Evolutionary conservation across 2,888 invertebrate genomes (phyloP).

Genomic region (Lepidonotus clava): DNA sequence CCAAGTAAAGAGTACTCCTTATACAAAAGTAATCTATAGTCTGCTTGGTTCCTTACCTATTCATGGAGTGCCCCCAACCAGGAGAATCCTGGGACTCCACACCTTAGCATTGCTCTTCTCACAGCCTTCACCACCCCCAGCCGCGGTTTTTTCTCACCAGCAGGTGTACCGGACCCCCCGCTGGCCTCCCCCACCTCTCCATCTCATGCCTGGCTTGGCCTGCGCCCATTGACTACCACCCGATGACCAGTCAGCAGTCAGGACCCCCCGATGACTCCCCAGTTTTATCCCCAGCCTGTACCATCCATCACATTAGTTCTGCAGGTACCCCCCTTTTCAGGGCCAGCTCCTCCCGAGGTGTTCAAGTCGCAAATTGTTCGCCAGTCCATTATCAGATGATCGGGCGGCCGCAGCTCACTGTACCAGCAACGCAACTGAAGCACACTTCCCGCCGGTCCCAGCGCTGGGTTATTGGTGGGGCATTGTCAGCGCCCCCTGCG

Average conservation of each 20-base stretch:
- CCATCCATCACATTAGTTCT: slow-evolving; percentile 51
- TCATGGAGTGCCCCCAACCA: too few species aligned
- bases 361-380: slow-evolving; percentile 38
- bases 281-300: slow-evolving; percentile 7
- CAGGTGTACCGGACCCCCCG: not conserved
- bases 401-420: slow-evolving; percentile 15
- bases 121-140: not conserved
- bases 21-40: too few species aligned
- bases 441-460: slow-evolving; percentile 21
- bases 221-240: not conserved
- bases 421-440: slow-evolving; percentile 45
- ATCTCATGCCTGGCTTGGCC: slow-evolving; percentile 17
- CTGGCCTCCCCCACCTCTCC: not conserved
- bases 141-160: not conserved
- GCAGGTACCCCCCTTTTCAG: not conserved
- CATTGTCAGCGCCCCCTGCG: not conserved
- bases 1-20: too few species aligned
- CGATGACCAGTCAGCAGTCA: not conserved
- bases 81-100: not conserved
- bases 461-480: not conserved
- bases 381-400: slow-evolving; percentile 50
- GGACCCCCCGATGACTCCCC: not conserved
- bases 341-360: slow-evolving; percentile 5
- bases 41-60: too few species aligned
- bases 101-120: not conserved